Base-by-base conservation (phyloP, 2,888 invertebrate genomes). In the Pachliopta kotzebuea region DNA sequence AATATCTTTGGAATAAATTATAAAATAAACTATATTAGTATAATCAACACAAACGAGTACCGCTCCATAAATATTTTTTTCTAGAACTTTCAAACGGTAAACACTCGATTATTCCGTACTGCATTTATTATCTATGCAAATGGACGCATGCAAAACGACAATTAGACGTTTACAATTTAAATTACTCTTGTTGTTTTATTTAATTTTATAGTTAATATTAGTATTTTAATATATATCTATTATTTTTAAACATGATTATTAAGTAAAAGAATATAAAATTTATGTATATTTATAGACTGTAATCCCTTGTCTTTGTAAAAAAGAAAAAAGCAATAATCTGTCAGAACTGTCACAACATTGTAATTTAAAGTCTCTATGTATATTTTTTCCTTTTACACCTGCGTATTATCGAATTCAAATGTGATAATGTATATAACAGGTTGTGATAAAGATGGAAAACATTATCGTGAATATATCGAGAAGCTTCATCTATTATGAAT, bases 401-500 rank as follows among this genome's bases (percentile, higher is more conserved):
- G 37, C 37, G 37, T 20, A 49, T 18, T 49, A 49, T 49, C 31
- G 26, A 50, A 56, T 26, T 54, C 50, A 56, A 65, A 53, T 52
- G 56, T 55, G 56, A 18, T 42, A n/a, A n/a, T 53, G 50, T 31
- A 52, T 17, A 56, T 62, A 53, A 61, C 62, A 57, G 56, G 45
- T 61, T 42, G 49, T 55, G 31, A 63, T 60, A 45, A 56, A 60
- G 57, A 52, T 49, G 59, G 58, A 57, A 55, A 59, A 49, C 18
- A 20, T 29, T 26, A 26, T 50, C 45, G 20, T 37, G 42, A 56
- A 50, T 53, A 57, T 55, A 64, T 67, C 68, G 62, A 69, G 65
- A 71, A 69, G 53, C 56, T 68, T 73, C 67, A 63, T 65, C 59
- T 63, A 64, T 69, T 70, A 71, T 74, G 71, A 74, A 75, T 74